phyloP scores from a whole-genome alignment of 2,797 vertebrate species.

The Miichthys miiuy region DNA sequence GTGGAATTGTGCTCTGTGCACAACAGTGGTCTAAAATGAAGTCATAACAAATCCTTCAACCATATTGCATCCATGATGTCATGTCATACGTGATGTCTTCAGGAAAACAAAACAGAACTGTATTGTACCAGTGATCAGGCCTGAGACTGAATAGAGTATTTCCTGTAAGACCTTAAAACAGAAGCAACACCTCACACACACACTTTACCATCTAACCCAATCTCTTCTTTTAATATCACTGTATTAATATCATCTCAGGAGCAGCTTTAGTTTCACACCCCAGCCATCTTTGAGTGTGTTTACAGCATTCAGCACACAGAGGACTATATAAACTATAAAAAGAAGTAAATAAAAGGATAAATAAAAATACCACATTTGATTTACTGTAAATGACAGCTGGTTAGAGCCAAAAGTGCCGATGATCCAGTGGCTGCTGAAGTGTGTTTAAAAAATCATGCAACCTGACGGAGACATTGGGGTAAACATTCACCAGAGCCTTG shows the following conservation, averaged over 20 bases:
- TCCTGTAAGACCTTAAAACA: constrained; percentile 59
- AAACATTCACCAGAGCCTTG: constrained; percentile 63
- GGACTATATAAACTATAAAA: constrained; percentile 2
- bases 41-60: constrained; percentile 72
- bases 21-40: constrained; percentile 77
- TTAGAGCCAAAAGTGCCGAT: constrained; percentile 41
- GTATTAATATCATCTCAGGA: constrained; percentile 16
- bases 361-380: constrained; percentile 54
- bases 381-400: constrained; percentile 39
- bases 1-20: constrained; percentile 70
- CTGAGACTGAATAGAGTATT: constrained; percentile 45
- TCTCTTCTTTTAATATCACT: constrained; percentile 20
- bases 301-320: not conserved
- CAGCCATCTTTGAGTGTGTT: constrained; percentile 2
- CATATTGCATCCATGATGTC: constrained; percentile 78
- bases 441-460: constrained; percentile 56
- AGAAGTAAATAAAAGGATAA: constrained; percentile 34
- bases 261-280: constrained; percentile 1
- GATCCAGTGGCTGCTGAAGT: constrained; percentile 46
- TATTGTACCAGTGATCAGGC: constrained; percentile 61
- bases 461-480: constrained; percentile 45
- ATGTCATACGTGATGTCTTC: constrained; percentile 72
- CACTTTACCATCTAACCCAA: constrained; percentile 19
- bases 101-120: constrained; percentile 65
- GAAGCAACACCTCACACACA: constrained; percentile 38